These are phyloP conservation scores for Pogonocichla stellata DNA, from an alignment of 2,113 vertebrate genomes.

Conservation along the genomic window DNA sequence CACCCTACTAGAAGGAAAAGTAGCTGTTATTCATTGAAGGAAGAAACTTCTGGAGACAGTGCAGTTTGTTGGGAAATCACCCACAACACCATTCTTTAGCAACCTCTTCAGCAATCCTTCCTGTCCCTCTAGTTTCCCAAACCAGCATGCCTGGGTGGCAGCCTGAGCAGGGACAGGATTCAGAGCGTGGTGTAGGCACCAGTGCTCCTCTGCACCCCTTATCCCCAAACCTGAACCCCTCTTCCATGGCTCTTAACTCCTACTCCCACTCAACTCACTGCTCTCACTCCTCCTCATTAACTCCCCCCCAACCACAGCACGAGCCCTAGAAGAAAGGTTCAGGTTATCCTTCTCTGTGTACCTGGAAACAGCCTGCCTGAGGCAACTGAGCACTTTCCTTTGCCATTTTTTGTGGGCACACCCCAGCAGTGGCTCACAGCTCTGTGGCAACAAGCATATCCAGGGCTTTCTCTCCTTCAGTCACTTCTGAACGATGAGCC, in stretches of 20 bases:
- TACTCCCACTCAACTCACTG: not conserved
- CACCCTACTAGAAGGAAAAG: not conserved
- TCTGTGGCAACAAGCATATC: not conserved
- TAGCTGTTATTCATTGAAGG: not conserved
- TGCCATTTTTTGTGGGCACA: not conserved
- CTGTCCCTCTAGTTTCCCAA: not conserved
- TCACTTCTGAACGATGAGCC: not conserved
- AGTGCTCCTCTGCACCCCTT: not conserved
- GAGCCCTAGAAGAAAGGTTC: not conserved
- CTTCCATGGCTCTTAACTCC: not conserved
- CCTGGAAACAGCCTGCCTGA: not conserved
- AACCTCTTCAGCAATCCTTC: not conserved
- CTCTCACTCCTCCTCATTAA: not conserved
- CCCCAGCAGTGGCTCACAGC: not conserved
- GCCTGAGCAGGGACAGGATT: not conserved
- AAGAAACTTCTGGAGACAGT: not conserved
- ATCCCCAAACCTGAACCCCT: not conserved
- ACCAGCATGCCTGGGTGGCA: accelerated
- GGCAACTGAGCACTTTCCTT: not conserved
- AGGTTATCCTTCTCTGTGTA: not conserved
- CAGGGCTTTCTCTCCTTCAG: not conserved
- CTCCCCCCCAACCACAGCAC: not conserved
- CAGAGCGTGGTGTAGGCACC: accelerated
- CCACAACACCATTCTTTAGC: not conserved
- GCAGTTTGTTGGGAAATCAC: not conserved